A percentile compares a stretch with the other conserved stretches of the same genome.
Evolutionary conservation across 2,113 vertebrate species (phyloP).

Genomic region (Xiphorhynchus elegans): DNA sequence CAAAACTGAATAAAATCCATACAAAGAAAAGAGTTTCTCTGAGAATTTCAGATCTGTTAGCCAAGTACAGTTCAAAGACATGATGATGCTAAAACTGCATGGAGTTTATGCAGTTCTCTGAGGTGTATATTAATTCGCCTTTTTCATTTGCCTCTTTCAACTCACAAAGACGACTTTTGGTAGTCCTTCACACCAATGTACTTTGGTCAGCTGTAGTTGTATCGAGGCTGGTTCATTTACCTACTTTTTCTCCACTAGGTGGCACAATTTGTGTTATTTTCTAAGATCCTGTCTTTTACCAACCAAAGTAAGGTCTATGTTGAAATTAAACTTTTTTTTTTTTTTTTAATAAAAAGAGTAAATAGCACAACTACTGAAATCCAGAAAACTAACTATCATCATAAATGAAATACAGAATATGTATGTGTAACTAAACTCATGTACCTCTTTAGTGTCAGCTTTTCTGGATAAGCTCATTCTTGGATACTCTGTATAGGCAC

Average conservation of each 20-base stretch:
- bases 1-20: background rate
- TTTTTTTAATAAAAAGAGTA: conserved; percentile 2
- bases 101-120: background rate
- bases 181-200: background rate
- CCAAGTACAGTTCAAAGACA: background rate
- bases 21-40: background rate
- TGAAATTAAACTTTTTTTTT: background rate
- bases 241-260: conserved; percentile 70
- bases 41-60: background rate
- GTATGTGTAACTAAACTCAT: conserved; percentile 17
- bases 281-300: background rate
- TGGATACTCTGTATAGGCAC: background rate
- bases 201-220: background rate
- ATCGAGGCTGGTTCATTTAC: background rate
- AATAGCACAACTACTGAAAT: background rate
- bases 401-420: background rate
- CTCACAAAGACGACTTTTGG: background rate
- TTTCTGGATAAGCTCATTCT: background rate
- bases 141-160: background rate
- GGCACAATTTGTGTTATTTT: conserved; percentile 74
- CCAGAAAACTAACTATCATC: background rate
- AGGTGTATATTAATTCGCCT: background rate
- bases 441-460: background rate
- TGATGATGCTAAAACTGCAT: background rate
- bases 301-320: background rate